phyloP scores from a whole-genome alignment of 2,797 vertebrate genomes.

The Parauchenoglanis ngamensis region DNA sequence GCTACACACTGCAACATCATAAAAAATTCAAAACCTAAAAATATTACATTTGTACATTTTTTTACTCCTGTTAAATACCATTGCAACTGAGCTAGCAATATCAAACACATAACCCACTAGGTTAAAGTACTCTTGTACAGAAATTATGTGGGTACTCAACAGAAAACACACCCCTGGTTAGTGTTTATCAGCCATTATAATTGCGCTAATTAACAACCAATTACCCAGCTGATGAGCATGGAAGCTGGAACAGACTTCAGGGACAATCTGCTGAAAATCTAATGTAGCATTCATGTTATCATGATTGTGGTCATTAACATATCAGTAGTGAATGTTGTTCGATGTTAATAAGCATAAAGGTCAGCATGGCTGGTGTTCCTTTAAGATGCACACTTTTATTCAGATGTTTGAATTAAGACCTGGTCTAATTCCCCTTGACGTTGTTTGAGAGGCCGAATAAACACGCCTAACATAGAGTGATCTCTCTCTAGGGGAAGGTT shows the following conservation, averaged over 20 bases:
- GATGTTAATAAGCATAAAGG: constrained; percentile 45
- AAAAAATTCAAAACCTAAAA: neutral
- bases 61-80: too few species aligned
- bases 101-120: neutral
- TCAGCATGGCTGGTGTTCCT: constrained; percentile 16
- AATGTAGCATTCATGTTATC: constrained; percentile 9
- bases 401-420: constrained; percentile 59
- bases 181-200: constrained; percentile 13
- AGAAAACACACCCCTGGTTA: neutral
- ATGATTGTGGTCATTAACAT: neutral
- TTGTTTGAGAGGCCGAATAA: constrained; percentile 61
- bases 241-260: constrained; percentile 6
- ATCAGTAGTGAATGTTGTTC: neutral
- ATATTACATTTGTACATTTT: neutral
- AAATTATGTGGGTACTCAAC: neutral
- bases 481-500: constrained; percentile 65
- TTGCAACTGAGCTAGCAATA: too few species aligned
- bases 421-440: constrained; percentile 61
- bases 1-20: neutral
- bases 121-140: neutral
- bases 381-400: constrained; percentile 31
- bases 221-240: constrained; percentile 14
- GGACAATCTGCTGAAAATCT: constrained; percentile 23
- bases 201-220: constrained; percentile 24
- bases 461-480: constrained; percentile 66